These are phyloP conservation scores for Junco hyemalis DNA, from an alignment of 2,113 vertebrate species.

Conservation along the genomic window DNA sequence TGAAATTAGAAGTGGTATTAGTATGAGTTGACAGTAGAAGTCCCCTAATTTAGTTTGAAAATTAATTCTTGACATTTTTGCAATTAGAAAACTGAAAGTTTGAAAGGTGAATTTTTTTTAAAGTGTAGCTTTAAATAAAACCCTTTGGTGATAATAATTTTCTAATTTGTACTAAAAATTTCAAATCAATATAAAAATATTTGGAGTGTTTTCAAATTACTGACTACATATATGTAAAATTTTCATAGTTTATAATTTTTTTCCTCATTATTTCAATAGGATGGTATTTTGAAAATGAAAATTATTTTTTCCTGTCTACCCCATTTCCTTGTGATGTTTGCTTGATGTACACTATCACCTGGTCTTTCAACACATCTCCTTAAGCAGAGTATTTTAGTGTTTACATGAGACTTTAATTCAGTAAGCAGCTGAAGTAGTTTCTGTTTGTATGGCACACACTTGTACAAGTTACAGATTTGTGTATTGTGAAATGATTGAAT, in stretches of 20 bases:
- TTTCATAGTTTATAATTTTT: background rate
- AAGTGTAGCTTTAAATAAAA: background rate
- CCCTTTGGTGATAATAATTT: background rate
- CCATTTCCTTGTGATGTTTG: background rate
- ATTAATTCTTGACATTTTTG: background rate
- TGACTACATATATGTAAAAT: background rate
- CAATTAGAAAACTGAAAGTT: background rate
- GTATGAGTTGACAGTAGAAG: background rate
- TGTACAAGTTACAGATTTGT: background rate
- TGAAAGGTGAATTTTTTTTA: background rate
- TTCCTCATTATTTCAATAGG: background rate
- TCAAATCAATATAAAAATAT: background rate
- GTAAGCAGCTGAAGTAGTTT: background rate
- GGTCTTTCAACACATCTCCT: background rate
- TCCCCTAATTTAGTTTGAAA: background rate
- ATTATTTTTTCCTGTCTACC: background rate
- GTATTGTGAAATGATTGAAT: background rate
- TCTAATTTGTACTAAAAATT: background rate
- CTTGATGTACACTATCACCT: background rate
- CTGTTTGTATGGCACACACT: background rate
- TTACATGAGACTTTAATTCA: background rate
- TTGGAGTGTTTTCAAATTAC: background rate
- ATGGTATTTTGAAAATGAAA: background rate
- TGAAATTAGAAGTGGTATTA: background rate
- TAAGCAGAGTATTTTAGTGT: background rate